Evolutionary conservation across 2,113 vertebrate genomes (phyloP).

Genomic region (Hydropotes inermis): DNA sequence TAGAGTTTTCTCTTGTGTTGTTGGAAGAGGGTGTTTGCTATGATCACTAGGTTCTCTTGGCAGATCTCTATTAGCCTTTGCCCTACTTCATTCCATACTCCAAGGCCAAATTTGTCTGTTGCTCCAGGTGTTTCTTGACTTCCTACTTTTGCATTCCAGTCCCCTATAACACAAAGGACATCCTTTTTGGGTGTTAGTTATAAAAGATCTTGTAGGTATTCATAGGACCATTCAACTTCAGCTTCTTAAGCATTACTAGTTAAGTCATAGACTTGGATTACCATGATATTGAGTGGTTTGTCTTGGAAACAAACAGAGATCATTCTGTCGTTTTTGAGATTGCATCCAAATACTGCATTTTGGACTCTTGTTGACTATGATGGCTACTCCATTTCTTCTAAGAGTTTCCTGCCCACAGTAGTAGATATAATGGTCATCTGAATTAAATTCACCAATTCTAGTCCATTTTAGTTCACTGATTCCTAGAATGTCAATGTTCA

Average conservation of each 20-base stretch:
- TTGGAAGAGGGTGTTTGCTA: too few species aligned
- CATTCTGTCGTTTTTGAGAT: background rate
- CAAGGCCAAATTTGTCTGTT: background rate
- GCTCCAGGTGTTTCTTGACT: background rate
- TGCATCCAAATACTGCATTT: background rate
- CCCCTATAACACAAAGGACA: background rate
- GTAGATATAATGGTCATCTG: background rate
- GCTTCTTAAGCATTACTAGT: background rate
- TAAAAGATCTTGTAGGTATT: background rate
- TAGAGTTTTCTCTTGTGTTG: too few species aligned
- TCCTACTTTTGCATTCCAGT: background rate
- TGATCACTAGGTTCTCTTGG: rapidly evolving
- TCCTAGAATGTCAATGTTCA: background rate
- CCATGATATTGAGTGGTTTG: rapidly evolving
- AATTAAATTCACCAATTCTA: background rate
- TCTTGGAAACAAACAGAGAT: background rate
- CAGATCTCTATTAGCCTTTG: too few species aligned
- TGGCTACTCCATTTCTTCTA: background rate
- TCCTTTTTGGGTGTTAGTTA: background rate
- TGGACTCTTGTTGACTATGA: background rate
- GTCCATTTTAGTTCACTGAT: background rate
- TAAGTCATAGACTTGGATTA: background rate
- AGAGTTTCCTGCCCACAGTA: background rate
- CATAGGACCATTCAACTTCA: background rate
- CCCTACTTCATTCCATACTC: background rate